Evolutionary conservation across 2,113 vertebrate genomes (phyloP).

Genomic region (Rhynchomys soricoides): DNA sequence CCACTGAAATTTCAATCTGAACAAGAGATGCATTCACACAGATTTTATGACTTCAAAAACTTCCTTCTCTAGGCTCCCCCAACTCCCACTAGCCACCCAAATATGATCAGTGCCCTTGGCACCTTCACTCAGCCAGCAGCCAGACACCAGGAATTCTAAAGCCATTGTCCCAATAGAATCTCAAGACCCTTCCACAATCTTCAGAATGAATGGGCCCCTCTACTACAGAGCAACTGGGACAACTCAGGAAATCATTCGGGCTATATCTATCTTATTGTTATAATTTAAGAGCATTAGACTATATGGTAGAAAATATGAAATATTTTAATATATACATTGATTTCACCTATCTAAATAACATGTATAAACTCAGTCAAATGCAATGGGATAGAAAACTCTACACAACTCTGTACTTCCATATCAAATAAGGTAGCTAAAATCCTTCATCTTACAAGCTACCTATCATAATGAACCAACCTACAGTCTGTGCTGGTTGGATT

Average conservation of each 20-base stretch:
- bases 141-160: neutral
- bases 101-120: constrained; percentile 82
- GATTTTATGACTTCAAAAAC: constrained; percentile 92
- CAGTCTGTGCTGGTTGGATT: neutral
- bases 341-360: neutral
- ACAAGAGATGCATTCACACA: constrained; percentile 89
- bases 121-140: neutral
- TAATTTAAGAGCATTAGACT: neutral
- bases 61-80: constrained; percentile 89
- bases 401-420: neutral
- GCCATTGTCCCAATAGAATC: neutral
- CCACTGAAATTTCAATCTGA: constrained; percentile 96
- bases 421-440: neutral
- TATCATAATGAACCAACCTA: neutral
- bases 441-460: neutral
- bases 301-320: neutral
- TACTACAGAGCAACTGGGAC: constrained; percentile 12
- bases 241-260: neutral
- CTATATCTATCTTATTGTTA: neutral
- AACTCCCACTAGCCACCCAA: constrained; percentile 87
- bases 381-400: neutral
- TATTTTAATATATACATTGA: neutral
- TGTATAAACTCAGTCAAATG: neutral
- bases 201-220: neutral
- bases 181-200: constrained; percentile 57